phyloP scores from a whole-genome alignment of 2,797 vertebrate genomes.

The Xiphorhynchus erythropygius region DNA sequence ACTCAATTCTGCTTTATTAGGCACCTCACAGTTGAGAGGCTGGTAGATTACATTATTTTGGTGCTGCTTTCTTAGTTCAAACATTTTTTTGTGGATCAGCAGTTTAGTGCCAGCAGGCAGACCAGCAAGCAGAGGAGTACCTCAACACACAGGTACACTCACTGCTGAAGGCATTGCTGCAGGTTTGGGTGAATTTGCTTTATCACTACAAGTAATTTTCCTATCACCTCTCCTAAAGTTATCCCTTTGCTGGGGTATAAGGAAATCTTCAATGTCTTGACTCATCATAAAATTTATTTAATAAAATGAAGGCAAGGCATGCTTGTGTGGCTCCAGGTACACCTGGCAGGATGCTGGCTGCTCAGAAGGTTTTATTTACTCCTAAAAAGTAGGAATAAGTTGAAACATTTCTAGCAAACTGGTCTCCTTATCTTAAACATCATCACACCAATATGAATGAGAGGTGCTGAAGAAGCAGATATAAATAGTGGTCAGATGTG shows the following conservation, averaged over 20 bases:
- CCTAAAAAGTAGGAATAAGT: background rate
- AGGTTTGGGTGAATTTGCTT: background rate
- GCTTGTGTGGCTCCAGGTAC: accelerated
- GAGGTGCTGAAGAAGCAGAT: background rate
- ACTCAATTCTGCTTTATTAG: background rate
- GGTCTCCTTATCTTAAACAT: background rate
- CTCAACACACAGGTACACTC: accelerated
- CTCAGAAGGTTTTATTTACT: background rate
- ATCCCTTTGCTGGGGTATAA: background rate
- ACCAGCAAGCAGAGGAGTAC: background rate
- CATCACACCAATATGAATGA: background rate
- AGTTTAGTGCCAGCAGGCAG: accelerated
- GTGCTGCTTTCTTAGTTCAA: background rate
- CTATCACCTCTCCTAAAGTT: background rate
- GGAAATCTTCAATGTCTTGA: background rate
- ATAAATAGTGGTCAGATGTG: background rate
- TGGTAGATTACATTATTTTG: background rate
- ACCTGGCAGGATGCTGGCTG: background rate
- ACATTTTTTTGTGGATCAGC: background rate
- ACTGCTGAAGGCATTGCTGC: background rate
- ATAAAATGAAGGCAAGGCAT: background rate
- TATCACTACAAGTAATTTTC: background rate
- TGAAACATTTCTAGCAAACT: background rate
- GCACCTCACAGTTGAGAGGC: background rate
- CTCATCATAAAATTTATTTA: background rate